phyloP scores from a whole-genome alignment of 2,113 vertebrate genomes.

The Cochlearius cochlearius region DNA sequence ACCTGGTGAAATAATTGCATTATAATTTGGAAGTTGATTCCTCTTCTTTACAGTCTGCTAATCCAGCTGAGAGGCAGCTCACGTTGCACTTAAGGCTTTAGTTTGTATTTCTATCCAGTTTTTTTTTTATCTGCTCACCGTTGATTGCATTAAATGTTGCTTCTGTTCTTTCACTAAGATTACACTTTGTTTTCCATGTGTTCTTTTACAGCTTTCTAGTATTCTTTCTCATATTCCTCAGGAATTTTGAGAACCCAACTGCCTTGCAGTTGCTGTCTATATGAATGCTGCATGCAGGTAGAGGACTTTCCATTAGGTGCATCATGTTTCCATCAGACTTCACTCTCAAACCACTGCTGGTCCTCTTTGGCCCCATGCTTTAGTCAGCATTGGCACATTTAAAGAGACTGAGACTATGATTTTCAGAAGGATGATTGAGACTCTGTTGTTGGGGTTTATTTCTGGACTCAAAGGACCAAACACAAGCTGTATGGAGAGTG shows the following conservation, averaged over 20 bases:
- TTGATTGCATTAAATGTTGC: neutral
- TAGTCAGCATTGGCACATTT: neutral
- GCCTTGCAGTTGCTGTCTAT: neutral
- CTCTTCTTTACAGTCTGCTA: neutral
- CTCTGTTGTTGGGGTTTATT: neutral
- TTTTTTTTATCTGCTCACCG: neutral
- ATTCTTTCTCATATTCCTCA: neutral
- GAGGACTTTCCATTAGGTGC: neutral
- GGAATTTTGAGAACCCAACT: neutral
- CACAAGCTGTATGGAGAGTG: neutral
- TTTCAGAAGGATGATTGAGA: neutral
- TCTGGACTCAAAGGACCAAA: neutral
- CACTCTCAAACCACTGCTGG: neutral
- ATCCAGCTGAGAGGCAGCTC: neutral
- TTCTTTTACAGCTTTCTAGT: neutral
- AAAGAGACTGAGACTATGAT: neutral
- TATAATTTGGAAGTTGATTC: neutral
- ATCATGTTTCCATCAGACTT: rapidly evolving
- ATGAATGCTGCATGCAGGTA: neutral
- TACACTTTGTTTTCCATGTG: neutral
- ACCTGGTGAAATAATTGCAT: neutral
- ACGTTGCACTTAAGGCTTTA: neutral
- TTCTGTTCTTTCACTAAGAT: neutral
- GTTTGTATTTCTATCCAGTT: neutral
- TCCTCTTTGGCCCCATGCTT: neutral